Evolutionary conservation across 2,888 invertebrate species (phyloP).

Genomic region (Agonopterix arenella): DNA sequence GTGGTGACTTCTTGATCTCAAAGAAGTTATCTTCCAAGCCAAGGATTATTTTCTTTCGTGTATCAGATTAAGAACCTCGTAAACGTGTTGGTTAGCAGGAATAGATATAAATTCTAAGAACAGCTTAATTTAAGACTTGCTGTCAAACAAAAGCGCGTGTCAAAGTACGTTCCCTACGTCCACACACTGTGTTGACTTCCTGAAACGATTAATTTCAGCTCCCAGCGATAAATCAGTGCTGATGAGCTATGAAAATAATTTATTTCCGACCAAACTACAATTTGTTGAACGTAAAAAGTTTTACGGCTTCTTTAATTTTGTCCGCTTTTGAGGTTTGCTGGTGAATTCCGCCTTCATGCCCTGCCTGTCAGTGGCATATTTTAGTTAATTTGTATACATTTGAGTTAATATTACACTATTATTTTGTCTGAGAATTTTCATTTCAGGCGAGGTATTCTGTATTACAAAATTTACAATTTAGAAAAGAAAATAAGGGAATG

Average conservation of each 20-base stretch:
- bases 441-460: too few relatives aligned
- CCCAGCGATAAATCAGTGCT: conserved; percentile 41
- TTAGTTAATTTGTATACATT: too few relatives aligned
- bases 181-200: conserved; percentile 32
- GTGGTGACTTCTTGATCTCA: too few relatives aligned
- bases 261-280: conserved; percentile 38
- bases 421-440: too few relatives aligned
- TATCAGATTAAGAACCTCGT: too few relatives aligned
- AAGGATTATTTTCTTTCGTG: too few relatives aligned
- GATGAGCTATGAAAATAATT: conserved; percentile 49
- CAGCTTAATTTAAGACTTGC: background rate
- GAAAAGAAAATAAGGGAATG: too few relatives aligned
- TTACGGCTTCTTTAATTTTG: conserved; percentile 24
- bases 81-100: too few relatives aligned
- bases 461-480: too few relatives aligned
- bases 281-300: conserved; percentile 39
- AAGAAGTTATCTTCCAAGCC: too few relatives aligned
- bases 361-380: too few relatives aligned
- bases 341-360: background rate
- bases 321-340: background rate
- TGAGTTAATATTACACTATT: too few relatives aligned
- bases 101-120: background rate
- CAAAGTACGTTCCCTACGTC: background rate
- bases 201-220: conserved; percentile 52
- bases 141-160: conserved; percentile 5